Base-by-base conservation (phyloP, 2,113 vertebrate species). In the Struthio camelus region DNA sequence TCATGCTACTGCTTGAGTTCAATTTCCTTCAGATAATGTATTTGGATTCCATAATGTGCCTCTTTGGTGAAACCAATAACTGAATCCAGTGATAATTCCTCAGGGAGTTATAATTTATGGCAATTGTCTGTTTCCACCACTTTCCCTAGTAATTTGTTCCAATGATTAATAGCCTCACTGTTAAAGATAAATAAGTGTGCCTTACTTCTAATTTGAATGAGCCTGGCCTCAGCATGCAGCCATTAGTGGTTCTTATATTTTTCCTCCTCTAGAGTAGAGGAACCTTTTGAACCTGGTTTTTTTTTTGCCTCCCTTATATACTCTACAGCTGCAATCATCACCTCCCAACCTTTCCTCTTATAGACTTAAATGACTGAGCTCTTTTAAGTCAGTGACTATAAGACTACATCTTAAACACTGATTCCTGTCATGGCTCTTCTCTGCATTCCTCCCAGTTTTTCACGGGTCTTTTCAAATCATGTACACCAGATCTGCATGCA, bases 21-120 rank as follows among this genome's bases (percentile, higher is more conserved):
- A 90, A 85, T 96, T 96, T 95, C 82, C 88, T 88, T 75, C 77
- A 90, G 80, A 71, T 94, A 93, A 96, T 92, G 56, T 80, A 84
- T 95, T 84, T 92, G 72, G 72, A 87, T 81, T 85, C 77, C 64
- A 81, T 90, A 92, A 94, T 84, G 78, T 34, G 42, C 61, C n/a
- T 90, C 85, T 96, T 36, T 76, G 85, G 95, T 89, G 79, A 94
- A 94, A 93, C 93, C 92, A 96, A 79, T 93, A 95, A 90, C 87
- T 88, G 93, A 80, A 95, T 71, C 72, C 76, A 78, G 40, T 59
- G 46, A 69, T 71, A 95, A 95, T 84, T 90, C 93, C 56, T 96
- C 59, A 34, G 18, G 30, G 85, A 90, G 83, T 92, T 93, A 79
- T 94, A 96, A 97, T 96, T 95, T 95, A 96, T 93, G 82, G 93